Percentiles rank a stretch among this genome's conserved stretches.
These are phyloP conservation scores for Pegoplata infirma DNA, from an alignment of 2,888 invertebrate species.

Conservation along the genomic window DNA sequence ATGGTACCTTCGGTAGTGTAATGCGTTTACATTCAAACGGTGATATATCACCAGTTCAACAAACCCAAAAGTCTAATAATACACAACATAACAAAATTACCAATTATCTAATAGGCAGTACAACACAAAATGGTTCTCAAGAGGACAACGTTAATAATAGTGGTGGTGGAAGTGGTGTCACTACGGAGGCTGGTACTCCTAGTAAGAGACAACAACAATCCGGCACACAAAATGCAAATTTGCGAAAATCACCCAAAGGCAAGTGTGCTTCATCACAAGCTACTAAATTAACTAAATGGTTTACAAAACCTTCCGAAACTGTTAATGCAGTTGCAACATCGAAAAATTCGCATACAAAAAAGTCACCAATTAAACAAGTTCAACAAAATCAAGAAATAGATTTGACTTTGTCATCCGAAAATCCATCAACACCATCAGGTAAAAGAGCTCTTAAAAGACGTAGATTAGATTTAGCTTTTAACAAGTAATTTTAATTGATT, in stretches of 20 bases:
- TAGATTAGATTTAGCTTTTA: constrained; percentile 66
- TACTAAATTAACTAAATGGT: constrained; percentile 75
- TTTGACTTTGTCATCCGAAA: neutral
- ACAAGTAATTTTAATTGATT: constrained; percentile 46
- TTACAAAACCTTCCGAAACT: constrained; percentile 64
- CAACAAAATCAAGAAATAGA: constrained; percentile 4
- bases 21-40: constrained; percentile 73
- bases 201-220: constrained; percentile 51
- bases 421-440: constrained; percentile 22
- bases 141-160: constrained; percentile 40
- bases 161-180: constrained; percentile 20
- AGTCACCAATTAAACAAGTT: constrained; percentile 23
- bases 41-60: constrained; percentile 72
- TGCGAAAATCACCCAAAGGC: constrained; percentile 74
- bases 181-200: constrained; percentile 61
- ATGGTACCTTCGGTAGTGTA: constrained; percentile 73
- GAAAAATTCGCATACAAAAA: constrained; percentile 23
- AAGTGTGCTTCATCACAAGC: constrained; percentile 70
- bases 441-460: constrained; percentile 59
- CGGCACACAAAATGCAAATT: constrained; percentile 42
- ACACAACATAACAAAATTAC: constrained; percentile 74
- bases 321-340: neutral
- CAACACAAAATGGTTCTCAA: constrained; percentile 59
- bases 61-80: constrained; percentile 50
- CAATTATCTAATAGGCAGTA: constrained; percentile 72